Evolutionary conservation across 2,113 vertebrate species (phyloP), one percentile per base, ranked within the genome.

Genomic region (Fulmarus glacialis): DNA sequence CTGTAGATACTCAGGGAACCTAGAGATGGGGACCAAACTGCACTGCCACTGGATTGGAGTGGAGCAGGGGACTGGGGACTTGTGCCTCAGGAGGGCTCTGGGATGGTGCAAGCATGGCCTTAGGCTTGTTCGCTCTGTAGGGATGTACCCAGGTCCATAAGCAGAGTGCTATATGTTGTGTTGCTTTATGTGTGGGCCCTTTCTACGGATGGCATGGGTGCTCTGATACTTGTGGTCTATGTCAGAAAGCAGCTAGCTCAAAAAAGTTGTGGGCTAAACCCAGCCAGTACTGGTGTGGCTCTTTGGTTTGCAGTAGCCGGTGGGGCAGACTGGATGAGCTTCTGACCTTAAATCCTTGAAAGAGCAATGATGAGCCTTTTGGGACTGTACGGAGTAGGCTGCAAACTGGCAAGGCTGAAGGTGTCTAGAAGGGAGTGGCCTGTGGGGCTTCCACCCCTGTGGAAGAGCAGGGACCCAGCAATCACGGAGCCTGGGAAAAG

Each of bases 81-180:
- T 2, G 0, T 16, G 18, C 18, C 32, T 60, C 50, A 47, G 60
- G 38, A 71, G 26, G n/a, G 16, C 29, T 89, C 17, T 87, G 56
- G 15, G 7, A 6, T 2, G 2, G 19, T n/a, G 16, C 18, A 43
- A 56, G 68, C 0, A 2, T 19, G 34, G 11, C 30, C 29, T 30
- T 26, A 24, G 3, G 47, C n/a, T 93, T 24, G 13, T 87, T 42
- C 5, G 4, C 21, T 79, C 45, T 78, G 8, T 4, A 52, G 19
- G 52, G 15, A 27, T 13, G 6, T 14, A 38, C 7, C 6, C 34
- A 64, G 48, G 45, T 68, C 52, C n/a, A 2, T 15, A 42, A 85
- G 3, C 55, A 42, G n/a, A 20, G 13, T 74, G n/a, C 23, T 55
- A 6, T 36, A 42, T 27, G 50, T n/a, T 87, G 19, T 47, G 22